Evolutionary conservation across 2,113 vertebrate species (phyloP).

Genomic region (Macquaria ambigua): DNA sequence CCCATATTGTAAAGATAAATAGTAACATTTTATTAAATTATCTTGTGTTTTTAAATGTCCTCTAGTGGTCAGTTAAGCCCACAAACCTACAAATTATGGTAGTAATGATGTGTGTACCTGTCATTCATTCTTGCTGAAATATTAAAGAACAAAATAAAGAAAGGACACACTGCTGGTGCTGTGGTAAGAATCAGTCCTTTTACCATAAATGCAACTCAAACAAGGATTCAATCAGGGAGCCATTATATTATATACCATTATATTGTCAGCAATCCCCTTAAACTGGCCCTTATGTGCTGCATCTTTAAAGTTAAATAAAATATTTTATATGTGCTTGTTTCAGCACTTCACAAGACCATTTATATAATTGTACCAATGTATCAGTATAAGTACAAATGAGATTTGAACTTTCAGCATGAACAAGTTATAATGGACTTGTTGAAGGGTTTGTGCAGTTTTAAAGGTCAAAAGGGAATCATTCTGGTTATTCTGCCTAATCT

Average conservation of each 20-base stretch:
- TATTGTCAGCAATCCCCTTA: not conserved
- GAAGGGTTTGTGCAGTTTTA: not conserved
- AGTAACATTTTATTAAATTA: not conserved
- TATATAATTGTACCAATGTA: not conserved
- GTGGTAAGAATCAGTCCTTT: not conserved
- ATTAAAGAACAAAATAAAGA: not conserved
- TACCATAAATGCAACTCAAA: not conserved
- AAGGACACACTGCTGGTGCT: not conserved
- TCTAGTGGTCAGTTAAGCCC: not conserved
- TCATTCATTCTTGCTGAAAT: not conserved
- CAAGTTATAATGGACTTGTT: conserved; percentile 21
- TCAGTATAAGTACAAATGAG: too few relatives aligned
- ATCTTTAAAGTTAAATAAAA: not conserved
- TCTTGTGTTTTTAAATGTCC: not conserved
- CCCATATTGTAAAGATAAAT: not conserved
- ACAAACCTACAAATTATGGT: not conserved
- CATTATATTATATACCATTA: not conserved
- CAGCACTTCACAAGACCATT: not conserved
- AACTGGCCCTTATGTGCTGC: not conserved
- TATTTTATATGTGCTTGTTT: not conserved
- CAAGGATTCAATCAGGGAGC: not conserved
- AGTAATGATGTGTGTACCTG: not conserved
- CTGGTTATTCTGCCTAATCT: conserved; percentile 41
- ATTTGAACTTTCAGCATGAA: not conserved
- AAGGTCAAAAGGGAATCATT: conserved; percentile 25